Base-by-base conservation (phyloP, 2,888 invertebrate species). In the Sminthurides aquaticus region DNA sequence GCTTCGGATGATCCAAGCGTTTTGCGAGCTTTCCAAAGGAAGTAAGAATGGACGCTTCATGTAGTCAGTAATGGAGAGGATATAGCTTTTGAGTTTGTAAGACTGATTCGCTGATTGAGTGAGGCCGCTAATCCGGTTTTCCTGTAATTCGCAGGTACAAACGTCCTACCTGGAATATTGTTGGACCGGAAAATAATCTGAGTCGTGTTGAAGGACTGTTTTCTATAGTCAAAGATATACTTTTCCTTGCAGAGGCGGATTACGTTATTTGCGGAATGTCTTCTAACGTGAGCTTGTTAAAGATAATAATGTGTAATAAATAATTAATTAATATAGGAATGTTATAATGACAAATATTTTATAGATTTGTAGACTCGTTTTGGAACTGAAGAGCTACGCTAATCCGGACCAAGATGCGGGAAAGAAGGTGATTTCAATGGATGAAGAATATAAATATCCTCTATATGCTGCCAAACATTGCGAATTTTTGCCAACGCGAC, bases 191-290 rank as follows among this genome's bases (percentile, higher is more conserved):
- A 5, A 2, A 52, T 2, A 22, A 11, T 3, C 29, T 60, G 25
- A 48, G 3, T 25, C 26, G 54, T 2, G 5, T 24, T 22, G 5
- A 11, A 1, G 22, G 26, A 2, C 43, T 64, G 11, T 34, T 55
- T 24, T 48, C 56, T 25, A 49, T 64, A 24, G 28, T 64, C 15
- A 24, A 26, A 0, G 66, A 66, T 59, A 24, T 68, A 8, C 11
- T 48, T 5, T 26, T 66, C 3, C 28, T 68, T 1, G 28, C 66
- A 15, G 56, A 68, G 28, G 54, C 57, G 22, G 62, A 68, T 20
- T 62, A 20, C 49, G 29, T 68, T 20, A 54, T 68, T 29, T 68
- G 68, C 59, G 68, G 63, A 18, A 43, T 54, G 2, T 29, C 60
- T 1, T 68, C 68, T 0, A 66, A 68, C 62, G 68, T 68, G 28